A percentile compares a stretch with the other conserved stretches of the same genome.
phyloP scores from a whole-genome alignment of 2,113 vertebrate genomes.

The Bubo blakistoni region DNA sequence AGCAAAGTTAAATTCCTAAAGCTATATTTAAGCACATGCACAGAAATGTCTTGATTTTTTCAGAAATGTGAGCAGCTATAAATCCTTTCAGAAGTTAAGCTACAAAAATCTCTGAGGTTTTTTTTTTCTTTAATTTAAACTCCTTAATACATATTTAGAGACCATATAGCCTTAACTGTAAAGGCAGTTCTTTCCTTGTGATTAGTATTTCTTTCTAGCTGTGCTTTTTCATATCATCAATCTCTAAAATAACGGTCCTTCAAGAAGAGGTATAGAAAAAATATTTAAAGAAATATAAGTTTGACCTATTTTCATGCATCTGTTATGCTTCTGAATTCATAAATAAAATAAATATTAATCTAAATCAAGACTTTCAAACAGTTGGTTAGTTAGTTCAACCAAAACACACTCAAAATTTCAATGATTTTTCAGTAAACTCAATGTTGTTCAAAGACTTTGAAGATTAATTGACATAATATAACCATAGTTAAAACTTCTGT shows the following conservation, averaged over 20 bases:
- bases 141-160: not conserved
- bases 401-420: not conserved
- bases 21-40: not conserved
- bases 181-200: not conserved
- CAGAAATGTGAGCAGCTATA: not conserved
- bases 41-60: not conserved
- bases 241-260: not conserved
- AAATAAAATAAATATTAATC: constrained; percentile 42
- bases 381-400: constrained; percentile 42
- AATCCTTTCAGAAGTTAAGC: not conserved
- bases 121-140: not conserved
- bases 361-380: constrained; percentile 19
- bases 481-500: constrained; percentile 48
- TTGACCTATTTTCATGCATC: not conserved
- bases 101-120: not conserved
- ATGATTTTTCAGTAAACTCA: constrained; percentile 37
- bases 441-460: not conserved
- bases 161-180: not conserved
- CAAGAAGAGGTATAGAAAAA: not conserved
- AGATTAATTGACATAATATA: constrained; percentile 25
- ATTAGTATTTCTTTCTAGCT: not conserved
- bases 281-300: not conserved
- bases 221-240: not conserved
- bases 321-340: not conserved
- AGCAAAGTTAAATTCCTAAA: not conserved